Percentiles rank a stretch among this genome's conserved stretches.
Evolutionary conservation across 2,888 invertebrate genomes (phyloP).

Genomic region (Pyrocoelia pectoralis): DNA sequence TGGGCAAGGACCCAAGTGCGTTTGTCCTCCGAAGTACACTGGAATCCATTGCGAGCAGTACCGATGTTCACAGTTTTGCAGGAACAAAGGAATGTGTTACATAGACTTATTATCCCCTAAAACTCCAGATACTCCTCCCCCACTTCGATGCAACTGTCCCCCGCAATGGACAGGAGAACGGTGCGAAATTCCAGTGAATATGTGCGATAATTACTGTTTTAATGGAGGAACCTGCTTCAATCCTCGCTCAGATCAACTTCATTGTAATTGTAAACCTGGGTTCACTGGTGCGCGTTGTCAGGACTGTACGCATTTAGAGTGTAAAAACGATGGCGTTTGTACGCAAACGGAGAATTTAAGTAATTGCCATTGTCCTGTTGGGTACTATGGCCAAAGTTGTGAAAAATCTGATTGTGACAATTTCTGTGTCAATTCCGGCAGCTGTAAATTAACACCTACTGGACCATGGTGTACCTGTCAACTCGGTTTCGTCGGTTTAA

Average conservation of each 20-base stretch:
- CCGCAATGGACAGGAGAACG: constrained; percentile 71
- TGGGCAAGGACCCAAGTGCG: constrained; percentile 66
- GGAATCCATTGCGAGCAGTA: constrained; percentile 74
- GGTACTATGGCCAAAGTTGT: constrained; percentile 63
- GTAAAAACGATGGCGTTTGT: constrained; percentile 71
- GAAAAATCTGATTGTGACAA: constrained; percentile 55
- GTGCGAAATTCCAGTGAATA: constrained; percentile 68
- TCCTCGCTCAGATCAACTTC: constrained; percentile 41
- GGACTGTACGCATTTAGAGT: constrained; percentile 65
- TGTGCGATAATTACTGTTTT: constrained; percentile 66
- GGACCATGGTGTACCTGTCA: constrained; percentile 55
- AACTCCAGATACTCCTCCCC: constrained; percentile 44
- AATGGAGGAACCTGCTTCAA: constrained; percentile 68
- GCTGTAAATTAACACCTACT: constrained; percentile 43
- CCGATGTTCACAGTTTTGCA: constrained; percentile 73
- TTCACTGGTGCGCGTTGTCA: constrained; percentile 67
- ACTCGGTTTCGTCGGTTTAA: constrained; percentile 64
- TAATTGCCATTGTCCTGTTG: constrained; percentile 66
- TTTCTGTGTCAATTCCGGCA: constrained; percentile 51
- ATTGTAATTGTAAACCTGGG: constrained; percentile 64
- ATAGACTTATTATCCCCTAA: constrained; percentile 52
- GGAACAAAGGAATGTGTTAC: constrained; percentile 68
- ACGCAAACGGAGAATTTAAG: constrained; percentile 55
- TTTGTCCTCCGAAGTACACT: constrained; percentile 70
- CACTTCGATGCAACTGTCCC: constrained; percentile 66